Evolutionary conservation across 2,113 vertebrate genomes (phyloP), one percentile per base, ranked within the genome.

Genomic region (Takifugu bimaculatus): DNA sequence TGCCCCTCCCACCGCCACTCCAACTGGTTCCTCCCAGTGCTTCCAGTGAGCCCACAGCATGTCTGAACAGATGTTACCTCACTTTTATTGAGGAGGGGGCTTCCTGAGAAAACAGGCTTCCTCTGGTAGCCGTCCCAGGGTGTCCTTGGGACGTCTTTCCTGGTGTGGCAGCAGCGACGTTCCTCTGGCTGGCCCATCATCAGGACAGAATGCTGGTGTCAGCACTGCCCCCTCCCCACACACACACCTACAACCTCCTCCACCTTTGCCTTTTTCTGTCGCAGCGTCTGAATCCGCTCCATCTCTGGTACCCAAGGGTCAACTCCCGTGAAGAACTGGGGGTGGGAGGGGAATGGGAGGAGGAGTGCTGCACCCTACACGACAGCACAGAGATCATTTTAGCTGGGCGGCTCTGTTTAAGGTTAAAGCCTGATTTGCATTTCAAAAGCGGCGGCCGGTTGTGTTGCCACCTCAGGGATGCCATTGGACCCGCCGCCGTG

Each of bases 371-470:
- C 20, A 20, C 20, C 20, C 20, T 20, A 20, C 20, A 20, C 20
- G 20, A 20, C 20, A 20, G 20, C 20, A 20, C 20, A 20, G 20
- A 20, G 20, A 20, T 20, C 20, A 20, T 20, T 20, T 20, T 20
- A 20, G 20, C 20, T 20, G 20, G 87, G 82, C 55, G 60, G 82
- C 70, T 83, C 76, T 84, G 81, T 86, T 91, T 92, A 92, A 92
- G 83, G 87, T 91, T 89, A 90, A 88, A 92, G 82, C 86, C 85
- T 80, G 81, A 92, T 92, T 91, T 91, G 80, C 88, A 90, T 91
- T 90, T 93, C 77, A 91, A 92, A 91, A 87, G 80, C 82, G 60
- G 32, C 74, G 76, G 72, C 76, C 74, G 74, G 75, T 59, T 79
- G 67, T 51, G 72, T 76, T 56, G 72, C 79, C 80, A 82, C 80